A percentile compares a stretch with the other conserved stretches of the same genome.
These are phyloP conservation scores for Catocala nupta DNA, from an alignment of 2,888 invertebrate species.

Conservation along the genomic window DNA sequence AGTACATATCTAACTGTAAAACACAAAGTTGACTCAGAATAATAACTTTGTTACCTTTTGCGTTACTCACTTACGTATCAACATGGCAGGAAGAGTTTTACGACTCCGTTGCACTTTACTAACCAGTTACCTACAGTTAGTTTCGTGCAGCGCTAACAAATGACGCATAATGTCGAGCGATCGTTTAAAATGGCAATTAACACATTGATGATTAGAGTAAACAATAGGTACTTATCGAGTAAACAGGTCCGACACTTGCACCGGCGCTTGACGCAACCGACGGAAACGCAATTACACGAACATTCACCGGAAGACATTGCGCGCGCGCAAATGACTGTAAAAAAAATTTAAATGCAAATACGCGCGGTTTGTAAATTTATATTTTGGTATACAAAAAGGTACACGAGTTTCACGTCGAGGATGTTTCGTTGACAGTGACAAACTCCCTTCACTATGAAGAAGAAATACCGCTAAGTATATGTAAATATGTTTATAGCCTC, in stretches of 20 bases:
- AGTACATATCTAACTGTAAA: conserved; percentile 14
- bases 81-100: conserved; percentile 24
- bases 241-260: conserved; percentile 48
- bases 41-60: conserved; percentile 10
- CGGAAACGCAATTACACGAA: conserved; percentile 57
- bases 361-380: conserved; percentile 31
- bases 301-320: conserved; percentile 59
- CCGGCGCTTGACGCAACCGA: conserved; percentile 46
- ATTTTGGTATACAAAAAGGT: conserved; percentile 34
- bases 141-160: conserved; percentile 20
- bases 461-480: conserved; percentile 7
- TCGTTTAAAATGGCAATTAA: conserved; percentile 48
- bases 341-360: conserved; percentile 49
- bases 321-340: conserved; percentile 41
- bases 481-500: conserved; percentile 7
- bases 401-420: conserved; percentile 14
- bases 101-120: conserved; percentile 29
- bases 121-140: conserved; percentile 24
- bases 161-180: conserved; percentile 34
- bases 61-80: conserved; percentile 7
- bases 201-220: conserved; percentile 50
- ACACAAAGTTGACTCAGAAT: conserved; percentile 15
- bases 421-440: conserved; percentile 33
- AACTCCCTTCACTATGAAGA: conserved; percentile 24
- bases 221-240: conserved; percentile 54